phyloP scores from a whole-genome alignment of 1,140 invertebrate species.

The Parapsyche elsis region DNA sequence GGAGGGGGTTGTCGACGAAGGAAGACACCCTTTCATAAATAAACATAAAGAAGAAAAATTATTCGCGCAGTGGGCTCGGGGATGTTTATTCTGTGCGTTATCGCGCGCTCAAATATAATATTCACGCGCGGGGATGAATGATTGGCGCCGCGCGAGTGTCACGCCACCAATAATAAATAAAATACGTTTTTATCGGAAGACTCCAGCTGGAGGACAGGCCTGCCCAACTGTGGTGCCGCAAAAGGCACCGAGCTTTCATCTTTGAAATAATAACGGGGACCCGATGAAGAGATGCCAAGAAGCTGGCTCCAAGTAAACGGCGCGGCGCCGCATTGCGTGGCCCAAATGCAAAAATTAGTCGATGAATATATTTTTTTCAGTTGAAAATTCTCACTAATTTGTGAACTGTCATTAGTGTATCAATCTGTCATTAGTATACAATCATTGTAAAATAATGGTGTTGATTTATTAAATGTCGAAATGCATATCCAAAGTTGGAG shows the following conservation, averaged over 20 bases:
- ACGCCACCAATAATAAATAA: constrained; percentile 55
- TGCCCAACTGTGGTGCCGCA: neutral
- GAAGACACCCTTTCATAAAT: constrained; percentile 50
- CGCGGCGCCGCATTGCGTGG: too few relatives aligned
- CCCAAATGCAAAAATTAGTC: too few relatives aligned
- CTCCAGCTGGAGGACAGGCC: constrained; percentile 39
- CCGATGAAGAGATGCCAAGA: too few relatives aligned
- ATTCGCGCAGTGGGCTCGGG: constrained; percentile 42
- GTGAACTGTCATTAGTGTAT: too few relatives aligned
- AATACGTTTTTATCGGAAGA: constrained; percentile 55
- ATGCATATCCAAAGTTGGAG: neutral
- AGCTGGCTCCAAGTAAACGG: too few relatives aligned
- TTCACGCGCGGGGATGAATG: constrained; percentile 55
- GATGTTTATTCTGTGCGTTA: constrained; percentile 55
- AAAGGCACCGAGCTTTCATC: too few relatives aligned
- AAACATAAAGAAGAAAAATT: constrained; percentile 56
- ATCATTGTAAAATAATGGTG: too few relatives aligned
- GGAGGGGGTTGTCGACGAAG: neutral
- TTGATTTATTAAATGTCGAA: too few relatives aligned
- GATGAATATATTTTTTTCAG: too few relatives aligned
- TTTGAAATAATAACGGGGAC: too few relatives aligned
- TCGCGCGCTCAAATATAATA: constrained; percentile 55
- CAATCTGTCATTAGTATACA: too few relatives aligned
- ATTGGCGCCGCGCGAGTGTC: constrained; percentile 44
- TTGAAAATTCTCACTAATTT: too few relatives aligned